Evolutionary conservation across 92 coral and sea anemone genomes (phyloP), one percentile per base, ranked within the genome.

Genomic region (Porites divaricata): DNA sequence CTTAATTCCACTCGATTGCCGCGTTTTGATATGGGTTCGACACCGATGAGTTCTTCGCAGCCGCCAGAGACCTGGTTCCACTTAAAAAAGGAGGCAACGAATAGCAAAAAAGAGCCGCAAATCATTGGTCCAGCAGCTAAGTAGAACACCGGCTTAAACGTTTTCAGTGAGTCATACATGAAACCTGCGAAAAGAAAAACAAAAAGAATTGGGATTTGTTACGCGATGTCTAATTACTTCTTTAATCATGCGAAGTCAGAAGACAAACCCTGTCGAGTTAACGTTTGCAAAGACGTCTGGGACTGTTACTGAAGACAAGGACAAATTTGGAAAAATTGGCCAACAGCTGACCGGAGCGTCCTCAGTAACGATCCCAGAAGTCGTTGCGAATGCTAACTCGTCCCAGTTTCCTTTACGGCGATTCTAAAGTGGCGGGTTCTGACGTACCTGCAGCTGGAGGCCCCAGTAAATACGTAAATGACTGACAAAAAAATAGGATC

Each of bases 361-460:
- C 45, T 4, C 45, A 35, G 45, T 28, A 28, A 15, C n/a, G 0
- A 20, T 65, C 1, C 78, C 51, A 8, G 15, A 58, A n/a, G 24
- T n/a, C 59, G 1, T 11, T 12, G 59, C 59, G 16, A 11, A 35
- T 9, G 59, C 16, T 11, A 8, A 11, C 59, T 54, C 59, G 59
- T 15, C 59, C 59, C 59, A 12, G 59, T 11, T 15, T 54, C 4
- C 17, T 15, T 11, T 3, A 0, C 59, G 2, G 12, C 16, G 11
- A 0, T 12, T 54, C 12, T 11, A 54, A 54, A 11, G 59, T 9
- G 16, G 2, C 8, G 2, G 4, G 17, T 3, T 23, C 58, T 5
- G 54, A 63, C 26, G 88, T 86, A 96, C 99, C 99, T 85, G 99
- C 98, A 17, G 96, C 77, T 0, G 99, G 99, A 28, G 99, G 99